Percentiles rank a stretch among this genome's conserved stretches.
These are phyloP conservation scores for Sitodiplosis mosellana DNA, from an alignment of 1,140 invertebrate species.

Conservation along the genomic window DNA sequence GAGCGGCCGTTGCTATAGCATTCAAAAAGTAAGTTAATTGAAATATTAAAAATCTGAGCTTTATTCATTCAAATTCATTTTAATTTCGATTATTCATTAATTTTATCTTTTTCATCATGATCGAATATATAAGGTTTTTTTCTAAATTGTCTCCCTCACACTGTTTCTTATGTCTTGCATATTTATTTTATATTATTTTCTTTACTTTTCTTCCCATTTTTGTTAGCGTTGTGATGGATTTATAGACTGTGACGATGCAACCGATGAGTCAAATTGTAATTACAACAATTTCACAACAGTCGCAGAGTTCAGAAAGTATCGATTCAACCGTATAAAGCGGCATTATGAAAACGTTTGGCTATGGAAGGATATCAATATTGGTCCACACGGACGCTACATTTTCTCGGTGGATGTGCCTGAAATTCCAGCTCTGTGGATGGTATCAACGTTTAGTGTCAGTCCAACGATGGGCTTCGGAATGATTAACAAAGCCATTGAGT, in stretches of 20 bases:
- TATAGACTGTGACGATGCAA: constrained; percentile 64
- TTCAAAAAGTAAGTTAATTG: constrained; percentile 29
- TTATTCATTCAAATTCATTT: too few species aligned
- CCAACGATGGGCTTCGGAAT: constrained; percentile 71
- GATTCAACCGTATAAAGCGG: constrained; percentile 68
- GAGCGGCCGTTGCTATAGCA: constrained; percentile 59
- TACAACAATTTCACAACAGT: constrained; percentile 42
- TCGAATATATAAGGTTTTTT: too few species aligned
- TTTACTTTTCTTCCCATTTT: too few species aligned
- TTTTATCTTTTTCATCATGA: too few species aligned
- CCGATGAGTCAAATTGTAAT: constrained; percentile 72
- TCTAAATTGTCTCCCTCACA: too few species aligned
- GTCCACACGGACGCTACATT: constrained; percentile 70
- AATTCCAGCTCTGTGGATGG: constrained; percentile 75
- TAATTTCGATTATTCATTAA: too few species aligned
- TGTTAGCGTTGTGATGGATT: constrained; percentile 67
- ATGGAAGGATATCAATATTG: constrained; percentile 87
- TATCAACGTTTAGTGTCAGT: constrained; percentile 81
- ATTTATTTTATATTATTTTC: too few species aligned
- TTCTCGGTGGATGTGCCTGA: constrained; percentile 77
- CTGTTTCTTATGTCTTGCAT: too few species aligned
- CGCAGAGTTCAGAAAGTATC: constrained; percentile 53
- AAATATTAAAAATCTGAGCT: too few species aligned
- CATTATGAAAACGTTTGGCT: constrained; percentile 90
- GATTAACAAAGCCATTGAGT: constrained; percentile 55